phyloP scores from a whole-genome alignment of 2,113 vertebrate species.

The Balaeniceps rex region DNA sequence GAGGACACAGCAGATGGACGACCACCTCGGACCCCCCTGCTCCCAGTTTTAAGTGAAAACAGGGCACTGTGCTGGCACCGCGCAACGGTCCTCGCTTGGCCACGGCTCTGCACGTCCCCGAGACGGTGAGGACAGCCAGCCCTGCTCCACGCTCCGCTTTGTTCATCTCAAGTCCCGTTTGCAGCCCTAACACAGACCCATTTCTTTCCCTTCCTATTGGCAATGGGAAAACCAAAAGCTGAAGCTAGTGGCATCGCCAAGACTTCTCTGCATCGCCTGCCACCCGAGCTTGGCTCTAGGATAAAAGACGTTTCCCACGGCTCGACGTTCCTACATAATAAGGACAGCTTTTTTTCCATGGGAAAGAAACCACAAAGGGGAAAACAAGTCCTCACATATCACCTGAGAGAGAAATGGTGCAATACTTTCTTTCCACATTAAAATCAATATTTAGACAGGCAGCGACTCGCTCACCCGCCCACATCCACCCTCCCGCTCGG shows the following conservation, averaged over 20 bases:
- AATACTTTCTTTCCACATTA: accelerated
- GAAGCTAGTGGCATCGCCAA: not conserved
- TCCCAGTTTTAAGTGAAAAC: not conserved
- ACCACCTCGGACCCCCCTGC: not conserved
- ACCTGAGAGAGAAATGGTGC: not conserved
- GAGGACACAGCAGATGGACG: accelerated
- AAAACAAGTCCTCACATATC: not conserved
- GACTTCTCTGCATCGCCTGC: too few relatives aligned
- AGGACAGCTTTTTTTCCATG: not conserved
- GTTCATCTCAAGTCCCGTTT: not conserved
- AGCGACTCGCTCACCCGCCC: not conserved
- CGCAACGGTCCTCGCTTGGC: not conserved
- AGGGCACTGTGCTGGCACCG: accelerated
- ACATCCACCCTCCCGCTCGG: accelerated
- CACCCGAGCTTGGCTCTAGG: too few relatives aligned
- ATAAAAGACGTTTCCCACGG: not conserved
- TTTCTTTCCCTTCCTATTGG: not conserved
- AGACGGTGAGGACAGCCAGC: not conserved
- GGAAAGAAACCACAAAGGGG: not conserved
- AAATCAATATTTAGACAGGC: not conserved
- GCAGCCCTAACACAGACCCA: not conserved
- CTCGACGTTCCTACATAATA: not conserved
- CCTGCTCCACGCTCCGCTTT: accelerated
- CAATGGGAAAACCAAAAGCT: not conserved
- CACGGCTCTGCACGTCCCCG: accelerated